Percentiles rank a stretch among this genome's conserved stretches.
Evolutionary conservation across 2,797 vertebrate genomes (phyloP).

Genomic region (Clangula hyemalis): DNA sequence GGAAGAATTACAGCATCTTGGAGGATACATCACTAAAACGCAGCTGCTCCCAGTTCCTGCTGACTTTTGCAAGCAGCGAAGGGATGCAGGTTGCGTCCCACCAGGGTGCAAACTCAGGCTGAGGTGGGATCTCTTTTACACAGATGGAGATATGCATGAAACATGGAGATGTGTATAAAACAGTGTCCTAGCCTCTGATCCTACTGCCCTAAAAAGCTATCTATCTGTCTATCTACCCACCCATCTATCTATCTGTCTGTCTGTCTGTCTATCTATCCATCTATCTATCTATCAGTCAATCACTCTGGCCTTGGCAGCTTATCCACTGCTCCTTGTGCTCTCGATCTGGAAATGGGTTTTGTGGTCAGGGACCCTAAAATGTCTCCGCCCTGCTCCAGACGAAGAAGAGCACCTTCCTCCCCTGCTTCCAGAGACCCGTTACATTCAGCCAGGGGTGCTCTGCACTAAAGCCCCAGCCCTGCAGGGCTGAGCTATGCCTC

Average conservation of each 20-base stretch:
- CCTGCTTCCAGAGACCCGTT: not conserved
- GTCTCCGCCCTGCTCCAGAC: not conserved
- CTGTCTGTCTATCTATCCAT: not conserved
- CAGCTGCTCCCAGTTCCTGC: not conserved
- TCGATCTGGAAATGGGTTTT: not conserved
- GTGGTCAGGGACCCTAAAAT: not conserved
- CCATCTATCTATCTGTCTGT: not conserved
- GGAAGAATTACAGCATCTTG: not conserved
- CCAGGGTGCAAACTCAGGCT: not conserved
- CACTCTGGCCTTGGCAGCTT: not conserved
- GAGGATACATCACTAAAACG: not conserved
- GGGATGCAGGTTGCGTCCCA: not conserved
- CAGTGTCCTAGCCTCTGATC: not conserved
- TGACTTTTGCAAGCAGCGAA: not conserved
- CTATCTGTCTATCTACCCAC: not conserved
- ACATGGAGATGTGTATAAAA: not conserved
- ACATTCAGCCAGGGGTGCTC: not conserved
- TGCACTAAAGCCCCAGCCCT: not conserved
- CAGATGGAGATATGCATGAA: not conserved
- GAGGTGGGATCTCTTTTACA: not conserved
- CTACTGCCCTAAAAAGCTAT: not conserved
- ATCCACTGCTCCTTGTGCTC: not conserved
- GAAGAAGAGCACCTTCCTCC: not conserved
- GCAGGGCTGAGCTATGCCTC: not conserved
- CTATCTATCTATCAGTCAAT: not conserved